Evolutionary conservation across 2,797 vertebrate species (phyloP).

Genomic region (Helarctos malayanus): DNA sequence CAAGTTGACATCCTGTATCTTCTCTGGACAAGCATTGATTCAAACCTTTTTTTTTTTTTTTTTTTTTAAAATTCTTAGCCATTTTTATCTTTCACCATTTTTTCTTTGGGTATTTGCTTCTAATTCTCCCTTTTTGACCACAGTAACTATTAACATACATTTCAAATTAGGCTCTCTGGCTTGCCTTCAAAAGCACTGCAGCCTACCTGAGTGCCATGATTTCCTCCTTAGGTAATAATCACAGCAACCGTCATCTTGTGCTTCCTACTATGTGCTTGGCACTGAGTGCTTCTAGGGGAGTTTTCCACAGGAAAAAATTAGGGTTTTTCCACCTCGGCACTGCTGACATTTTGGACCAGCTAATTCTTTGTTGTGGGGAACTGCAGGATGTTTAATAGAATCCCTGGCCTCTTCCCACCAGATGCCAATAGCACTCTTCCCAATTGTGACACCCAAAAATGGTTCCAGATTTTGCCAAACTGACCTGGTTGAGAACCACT

Average conservation of each 20-base stretch:
- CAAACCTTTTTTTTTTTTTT: neutral
- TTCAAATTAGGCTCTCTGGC: neutral
- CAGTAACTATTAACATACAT: neutral
- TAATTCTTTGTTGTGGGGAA: neutral
- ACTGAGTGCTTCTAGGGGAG: neutral
- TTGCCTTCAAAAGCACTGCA: slow-evolving; percentile 37
- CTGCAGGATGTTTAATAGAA: neutral
- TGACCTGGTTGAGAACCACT: neutral
- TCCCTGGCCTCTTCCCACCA: neutral
- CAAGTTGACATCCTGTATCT: neutral
- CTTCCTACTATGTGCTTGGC: neutral
- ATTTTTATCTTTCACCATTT: neutral
- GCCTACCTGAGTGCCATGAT: neutral
- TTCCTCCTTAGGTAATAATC: neutral
- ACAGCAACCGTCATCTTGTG: neutral
- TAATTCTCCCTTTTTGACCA: neutral
- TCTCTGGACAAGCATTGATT: neutral
- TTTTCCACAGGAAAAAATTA: neutral
- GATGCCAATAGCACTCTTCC: neutral
- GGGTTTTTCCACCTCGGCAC: neutral
- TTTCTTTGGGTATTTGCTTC: neutral
- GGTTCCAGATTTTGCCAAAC: neutral
- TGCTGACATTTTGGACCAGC: neutral
- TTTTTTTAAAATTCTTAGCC: too few relatives aligned
- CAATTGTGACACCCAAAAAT: neutral